phyloP scores from a whole-genome alignment of 2,113 vertebrate genomes.

The Mola mola region DNA sequence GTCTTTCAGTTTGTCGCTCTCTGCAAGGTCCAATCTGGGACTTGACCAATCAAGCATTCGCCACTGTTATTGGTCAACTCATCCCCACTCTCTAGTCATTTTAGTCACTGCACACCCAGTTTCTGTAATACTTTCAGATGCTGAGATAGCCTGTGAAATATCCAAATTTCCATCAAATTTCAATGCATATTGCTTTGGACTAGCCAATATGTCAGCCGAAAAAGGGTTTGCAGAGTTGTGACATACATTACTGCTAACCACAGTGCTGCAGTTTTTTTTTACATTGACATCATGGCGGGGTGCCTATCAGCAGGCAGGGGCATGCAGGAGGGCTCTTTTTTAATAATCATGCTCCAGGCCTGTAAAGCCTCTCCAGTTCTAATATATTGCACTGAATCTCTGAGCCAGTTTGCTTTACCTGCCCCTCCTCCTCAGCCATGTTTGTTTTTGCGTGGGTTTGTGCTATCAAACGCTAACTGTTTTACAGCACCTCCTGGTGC shows the following conservation, averaged over 20 bases:
- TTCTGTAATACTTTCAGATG: too few species aligned
- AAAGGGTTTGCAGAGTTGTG: slow-evolving; percentile 4
- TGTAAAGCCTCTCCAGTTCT: slow-evolving; percentile 47
- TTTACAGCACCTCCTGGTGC: slow-evolving; percentile 83
- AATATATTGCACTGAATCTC: slow-evolving; percentile 67
- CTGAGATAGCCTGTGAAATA: too few species aligned
- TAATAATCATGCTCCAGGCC: slow-evolving; percentile 59
- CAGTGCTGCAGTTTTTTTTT: slow-evolving; percentile 31
- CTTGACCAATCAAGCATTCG: slow-evolving; percentile 33
- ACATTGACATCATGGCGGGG: slow-evolving; percentile 55
- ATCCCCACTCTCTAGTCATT: slow-evolving; percentile 3
- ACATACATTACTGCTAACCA: slow-evolving; percentile 33
- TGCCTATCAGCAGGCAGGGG: slow-evolving; percentile 53
- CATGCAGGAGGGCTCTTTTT: slow-evolving; percentile 38
- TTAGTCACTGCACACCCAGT: slow-evolving; percentile 14
- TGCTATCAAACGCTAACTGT: slow-evolving; percentile 78
- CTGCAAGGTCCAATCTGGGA: slow-evolving; percentile 43
- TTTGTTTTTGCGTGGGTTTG: slow-evolving; percentile 78
- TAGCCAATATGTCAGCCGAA: not conserved
- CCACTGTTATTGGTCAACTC: too few species aligned
- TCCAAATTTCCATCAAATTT: too few species aligned
- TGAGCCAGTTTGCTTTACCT: slow-evolving; percentile 50
- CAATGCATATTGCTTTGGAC: too few species aligned
- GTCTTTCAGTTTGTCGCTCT: slow-evolving; percentile 67
- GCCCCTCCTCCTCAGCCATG: slow-evolving; percentile 71